Evolutionary conservation across 2,888 invertebrate genomes (phyloP), one percentile per base, ranked within the genome.

Genomic region (Alloscopus bannaensis): DNA sequence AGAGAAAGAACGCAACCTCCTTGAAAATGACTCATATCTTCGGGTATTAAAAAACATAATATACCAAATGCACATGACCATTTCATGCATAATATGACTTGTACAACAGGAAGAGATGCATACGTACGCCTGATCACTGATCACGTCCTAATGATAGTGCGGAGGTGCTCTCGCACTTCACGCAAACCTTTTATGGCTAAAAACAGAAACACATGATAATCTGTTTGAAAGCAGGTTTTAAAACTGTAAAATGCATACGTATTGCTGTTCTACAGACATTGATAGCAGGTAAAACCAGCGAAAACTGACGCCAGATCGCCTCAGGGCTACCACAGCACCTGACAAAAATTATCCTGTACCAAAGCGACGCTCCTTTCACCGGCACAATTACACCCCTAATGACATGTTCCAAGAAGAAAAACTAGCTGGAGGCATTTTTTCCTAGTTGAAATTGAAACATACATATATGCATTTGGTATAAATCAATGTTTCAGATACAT

Each of bases 1-100:
- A 47, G 45, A 26, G 40, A 24, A 29, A 2, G 18, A 57, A 57
- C 42, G 50, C n/a, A 77, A 29, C 42, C 64, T 64, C 55, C 69
- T 64, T 70, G 45, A 62, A n/a, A 57, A 78, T 78, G 77, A 78
- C 77, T 78, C 77, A 78, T 78, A 59, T 65, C 69, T 26, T 22
- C 28, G 42, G 60, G n/a, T n/a, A n/a, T n/a, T n/a, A n/a, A n/a
- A n/a, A n/a, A n/a, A n/a, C n/a, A n/a, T n/a, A n/a, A n/a, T n/a
- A n/a, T n/a, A n/a, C n/a, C n/a, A n/a, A n/a, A n/a, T n/a, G n/a
- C n/a, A n/a, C n/a, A n/a, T n/a, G n/a, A n/a, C n/a, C n/a, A n/a
- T n/a, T n/a, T n/a, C n/a, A n/a, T n/a, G n/a, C n/a, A n/a, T n/a
- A n/a, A n/a, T n/a, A n/a, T n/a, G n/a, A n/a, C n/a, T n/a, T n/a